phyloP scores from a whole-genome alignment of 2,797 vertebrate genomes.

The Pangasius krempfi region DNA sequence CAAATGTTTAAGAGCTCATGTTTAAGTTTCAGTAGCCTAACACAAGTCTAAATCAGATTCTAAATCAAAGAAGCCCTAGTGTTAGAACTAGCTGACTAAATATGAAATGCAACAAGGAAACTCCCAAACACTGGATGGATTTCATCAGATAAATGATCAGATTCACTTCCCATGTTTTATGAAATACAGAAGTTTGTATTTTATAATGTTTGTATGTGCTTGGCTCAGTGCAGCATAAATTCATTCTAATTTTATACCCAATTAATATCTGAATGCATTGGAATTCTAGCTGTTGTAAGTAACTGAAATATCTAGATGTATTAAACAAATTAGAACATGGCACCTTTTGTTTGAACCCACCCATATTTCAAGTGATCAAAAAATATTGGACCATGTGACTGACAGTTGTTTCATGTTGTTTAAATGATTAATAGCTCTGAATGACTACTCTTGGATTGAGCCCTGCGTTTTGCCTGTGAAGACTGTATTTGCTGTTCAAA shows the following conservation, averaged over 20 bases:
- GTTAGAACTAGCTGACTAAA: not conserved
- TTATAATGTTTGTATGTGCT: not conserved
- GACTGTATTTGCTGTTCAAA: not conserved
- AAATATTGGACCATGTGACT: no score
- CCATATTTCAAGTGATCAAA: no score
- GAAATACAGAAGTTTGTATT: not conserved
- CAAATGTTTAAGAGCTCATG: not conserved
- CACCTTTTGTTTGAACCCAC: no score
- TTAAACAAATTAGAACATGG: not conserved
- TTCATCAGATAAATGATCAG: not conserved
- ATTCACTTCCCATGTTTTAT: not conserved
- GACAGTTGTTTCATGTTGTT: no score
- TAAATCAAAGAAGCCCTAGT: not conserved
- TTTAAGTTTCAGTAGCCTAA: not conserved
- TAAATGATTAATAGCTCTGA: no score
- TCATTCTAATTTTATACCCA: not conserved
- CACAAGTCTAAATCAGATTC: not conserved
- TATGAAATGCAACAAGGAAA: not conserved
- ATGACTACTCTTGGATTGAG: no score
- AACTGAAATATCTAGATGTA: not conserved
- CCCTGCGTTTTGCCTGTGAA: no score
- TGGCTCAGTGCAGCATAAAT: not conserved
- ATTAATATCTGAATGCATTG: not conserved
- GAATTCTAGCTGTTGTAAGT: not conserved
- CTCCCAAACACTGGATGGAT: not conserved